phyloP scores from a whole-genome alignment of 2,113 vertebrate genomes.

The Ondatra zibethicus region DNA sequence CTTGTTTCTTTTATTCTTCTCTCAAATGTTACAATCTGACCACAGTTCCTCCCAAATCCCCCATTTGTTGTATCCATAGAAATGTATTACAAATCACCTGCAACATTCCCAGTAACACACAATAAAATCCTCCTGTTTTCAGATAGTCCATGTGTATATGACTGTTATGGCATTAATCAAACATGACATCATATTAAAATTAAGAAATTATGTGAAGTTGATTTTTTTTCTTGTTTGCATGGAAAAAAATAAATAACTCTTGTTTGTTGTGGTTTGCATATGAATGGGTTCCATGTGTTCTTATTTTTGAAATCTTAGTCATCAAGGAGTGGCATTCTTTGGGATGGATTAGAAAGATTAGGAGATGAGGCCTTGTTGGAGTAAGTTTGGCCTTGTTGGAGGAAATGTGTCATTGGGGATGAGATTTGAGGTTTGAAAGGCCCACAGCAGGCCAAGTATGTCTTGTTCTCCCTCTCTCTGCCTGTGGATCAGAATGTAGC shows the following conservation, averaged over 20 bases:
- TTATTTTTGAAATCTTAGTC: neutral
- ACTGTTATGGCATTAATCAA: neutral
- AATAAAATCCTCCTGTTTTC: neutral
- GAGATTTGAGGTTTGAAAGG: neutral
- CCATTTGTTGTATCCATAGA: neutral
- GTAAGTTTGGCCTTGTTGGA: too few relatives aligned
- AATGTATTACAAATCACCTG: neutral
- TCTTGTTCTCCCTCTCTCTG: neutral
- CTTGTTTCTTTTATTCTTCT: neutral
- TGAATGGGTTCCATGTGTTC: neutral
- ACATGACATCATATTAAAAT: slow-evolving; percentile 40
- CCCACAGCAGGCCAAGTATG: too few relatives aligned
- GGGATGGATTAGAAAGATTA: neutral
- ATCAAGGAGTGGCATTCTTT: neutral
- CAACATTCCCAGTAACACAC: neutral
- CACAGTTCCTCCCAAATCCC: neutral
- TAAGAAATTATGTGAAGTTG: neutral
- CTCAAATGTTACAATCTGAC: neutral
- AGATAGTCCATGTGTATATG: neutral
- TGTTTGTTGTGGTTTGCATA: neutral
- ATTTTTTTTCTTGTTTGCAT: neutral
- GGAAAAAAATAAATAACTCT: neutral
- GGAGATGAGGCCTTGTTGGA: neutral
- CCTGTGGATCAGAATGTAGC: too few relatives aligned
- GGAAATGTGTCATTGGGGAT: neutral